These are phyloP conservation scores for Bactericera cockerelli DNA, from an alignment of 1,140 invertebrate species.

Conservation along the genomic window DNA sequence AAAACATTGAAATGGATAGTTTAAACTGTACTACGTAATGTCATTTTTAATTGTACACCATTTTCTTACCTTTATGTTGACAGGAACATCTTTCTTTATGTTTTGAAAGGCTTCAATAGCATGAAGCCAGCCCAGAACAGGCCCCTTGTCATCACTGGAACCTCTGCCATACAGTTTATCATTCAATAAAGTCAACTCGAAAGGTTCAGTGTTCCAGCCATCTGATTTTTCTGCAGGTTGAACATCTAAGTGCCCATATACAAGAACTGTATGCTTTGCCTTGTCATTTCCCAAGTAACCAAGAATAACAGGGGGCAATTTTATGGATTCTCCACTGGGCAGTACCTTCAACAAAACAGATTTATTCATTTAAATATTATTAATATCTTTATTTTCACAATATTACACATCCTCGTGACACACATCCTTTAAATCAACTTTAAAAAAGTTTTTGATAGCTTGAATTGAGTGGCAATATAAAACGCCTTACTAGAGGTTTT, in stretches of 20 bases:
- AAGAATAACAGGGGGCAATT: constrained; percentile 78
- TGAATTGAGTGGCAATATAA: no score
- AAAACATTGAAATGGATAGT: not conserved
- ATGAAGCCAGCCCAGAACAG: constrained; percentile 85
- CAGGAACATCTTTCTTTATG: constrained; percentile 51
- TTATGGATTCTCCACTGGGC: constrained; percentile 50
- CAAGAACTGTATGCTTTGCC: constrained; percentile 75
- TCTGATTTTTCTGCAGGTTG: constrained; percentile 83
- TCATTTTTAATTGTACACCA: no score
- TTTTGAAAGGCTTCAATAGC: constrained; percentile 77
- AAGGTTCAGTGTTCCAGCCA: constrained; percentile 93
- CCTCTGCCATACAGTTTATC: constrained; percentile 87
- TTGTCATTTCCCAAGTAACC: constrained; percentile 68
- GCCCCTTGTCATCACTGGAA: constrained; percentile 87
- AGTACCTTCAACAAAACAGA: constrained; percentile 34
- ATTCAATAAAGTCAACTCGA: constrained; percentile 72
- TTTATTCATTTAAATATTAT: no score
- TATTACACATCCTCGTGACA: no score
- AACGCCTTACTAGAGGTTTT: no score
- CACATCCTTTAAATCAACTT: no score
- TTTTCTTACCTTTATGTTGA: constrained; percentile 71
- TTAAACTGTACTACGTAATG: constrained; percentile 4
- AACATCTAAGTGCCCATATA: constrained; percentile 97
- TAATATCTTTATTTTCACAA: no score
- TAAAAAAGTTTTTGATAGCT: no score